These are phyloP conservation scores for Trematocara nigrifrons DNA, from an alignment of 2,113 vertebrate genomes.

Conservation along the genomic window DNA sequence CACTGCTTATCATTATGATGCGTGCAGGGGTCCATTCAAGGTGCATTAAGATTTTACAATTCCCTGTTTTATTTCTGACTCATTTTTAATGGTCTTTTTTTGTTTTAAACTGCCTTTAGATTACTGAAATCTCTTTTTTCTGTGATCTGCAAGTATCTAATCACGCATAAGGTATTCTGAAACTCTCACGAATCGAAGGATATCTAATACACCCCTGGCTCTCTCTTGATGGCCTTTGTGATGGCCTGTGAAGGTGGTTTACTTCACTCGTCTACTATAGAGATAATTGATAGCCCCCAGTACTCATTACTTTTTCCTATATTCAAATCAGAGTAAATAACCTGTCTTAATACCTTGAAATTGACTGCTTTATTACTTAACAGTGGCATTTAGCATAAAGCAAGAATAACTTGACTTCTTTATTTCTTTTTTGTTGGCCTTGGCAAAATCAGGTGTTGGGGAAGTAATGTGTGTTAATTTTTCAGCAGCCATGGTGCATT, in stretches of 20 bases:
- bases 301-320: not conserved
- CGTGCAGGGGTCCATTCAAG: not conserved
- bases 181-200: not conserved
- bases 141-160: not conserved
- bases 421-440: not conserved
- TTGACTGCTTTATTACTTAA: not conserved
- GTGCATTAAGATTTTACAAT: not conserved
- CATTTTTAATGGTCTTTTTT: not conserved
- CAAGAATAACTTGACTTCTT: not conserved
- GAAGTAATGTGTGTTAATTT: not conserved
- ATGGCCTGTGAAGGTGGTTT: not conserved
- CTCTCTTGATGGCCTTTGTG: conserved; percentile 5
- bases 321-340: not conserved
- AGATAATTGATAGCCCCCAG: conserved; percentile 21
- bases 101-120: not conserved
- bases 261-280: not conserved
- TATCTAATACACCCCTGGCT: conserved; percentile 2
- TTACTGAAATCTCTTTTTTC: not conserved
- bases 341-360: not conserved
- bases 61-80: not conserved
- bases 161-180: not conserved
- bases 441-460: not conserved
- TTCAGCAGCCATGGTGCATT: not conserved
- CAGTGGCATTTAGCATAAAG: not conserved
- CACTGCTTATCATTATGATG: not conserved